A percentile compares a stretch with the other conserved stretches of the same genome.
Conservation (phyloP, 2,888 invertebrate genomes). For the Pocota personata region DNA sequence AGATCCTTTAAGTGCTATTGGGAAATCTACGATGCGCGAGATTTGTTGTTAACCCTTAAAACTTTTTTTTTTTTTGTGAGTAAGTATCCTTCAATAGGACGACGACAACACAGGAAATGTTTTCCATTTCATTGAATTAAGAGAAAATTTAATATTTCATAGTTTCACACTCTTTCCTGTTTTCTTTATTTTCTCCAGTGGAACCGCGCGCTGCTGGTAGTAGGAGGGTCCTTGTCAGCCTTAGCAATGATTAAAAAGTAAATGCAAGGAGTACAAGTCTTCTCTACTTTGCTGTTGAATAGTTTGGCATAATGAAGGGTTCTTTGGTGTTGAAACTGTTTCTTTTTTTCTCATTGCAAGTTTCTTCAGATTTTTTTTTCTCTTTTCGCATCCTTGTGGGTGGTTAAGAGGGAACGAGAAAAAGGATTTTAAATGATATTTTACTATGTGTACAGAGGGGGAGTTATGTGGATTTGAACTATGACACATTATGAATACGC, state of each 20-base stretch:
- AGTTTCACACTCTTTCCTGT: constrained; percentile 69
- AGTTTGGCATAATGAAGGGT: constrained; percentile 73
- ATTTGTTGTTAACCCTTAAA: constrained; percentile 68
- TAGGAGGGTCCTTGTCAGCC: constrained; percentile 40
- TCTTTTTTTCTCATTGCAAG: constrained; percentile 46
- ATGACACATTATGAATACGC: constrained; percentile 63
- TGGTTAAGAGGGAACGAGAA: neutral
- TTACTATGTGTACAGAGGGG: constrained; percentile 35
- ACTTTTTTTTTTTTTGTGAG: neutral
- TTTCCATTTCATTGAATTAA: constrained; percentile 72
- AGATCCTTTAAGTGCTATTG: constrained; percentile 66
- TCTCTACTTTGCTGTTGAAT: constrained; percentile 61
- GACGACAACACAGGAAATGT: constrained; percentile 67
- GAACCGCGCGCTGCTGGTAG: neutral
- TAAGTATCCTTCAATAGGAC: constrained; percentile 30
- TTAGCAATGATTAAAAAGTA: constrained; percentile 71
- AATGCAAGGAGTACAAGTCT: constrained; percentile 60
- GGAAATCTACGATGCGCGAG: constrained; percentile 60
- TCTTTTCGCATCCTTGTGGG: neutral
- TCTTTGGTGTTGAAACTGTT: constrained; percentile 65
- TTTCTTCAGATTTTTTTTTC: constrained; percentile 24
- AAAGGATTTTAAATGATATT: constrained; percentile 37
- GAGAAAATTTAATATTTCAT: constrained; percentile 71
- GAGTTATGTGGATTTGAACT: constrained; percentile 40
- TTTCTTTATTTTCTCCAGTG: constrained; percentile 16